These are phyloP conservation scores for Diarsia rubi DNA, from an alignment of 2,888 invertebrate genomes.

Conservation along the genomic window DNA sequence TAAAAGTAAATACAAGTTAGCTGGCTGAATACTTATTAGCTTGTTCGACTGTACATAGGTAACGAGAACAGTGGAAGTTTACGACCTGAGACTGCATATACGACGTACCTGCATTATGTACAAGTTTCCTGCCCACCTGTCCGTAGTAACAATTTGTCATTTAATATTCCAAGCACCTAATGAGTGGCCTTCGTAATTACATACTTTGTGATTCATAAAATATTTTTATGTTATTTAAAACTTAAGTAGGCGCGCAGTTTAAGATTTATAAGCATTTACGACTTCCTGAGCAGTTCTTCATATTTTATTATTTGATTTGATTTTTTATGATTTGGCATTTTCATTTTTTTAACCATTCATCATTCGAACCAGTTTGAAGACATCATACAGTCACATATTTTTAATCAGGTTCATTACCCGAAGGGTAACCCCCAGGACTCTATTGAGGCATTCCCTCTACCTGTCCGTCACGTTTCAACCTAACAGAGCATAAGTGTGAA, in stretches of 20 bases:
- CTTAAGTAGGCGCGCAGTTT: background rate
- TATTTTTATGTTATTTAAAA: constrained; percentile 32
- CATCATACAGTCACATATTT: background rate
- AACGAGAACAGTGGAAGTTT: constrained; percentile 10
- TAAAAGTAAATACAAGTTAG: too few relatives aligned
- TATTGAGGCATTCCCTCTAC: too few relatives aligned
- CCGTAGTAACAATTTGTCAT: constrained; percentile 9
- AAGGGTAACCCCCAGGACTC: too few relatives aligned
- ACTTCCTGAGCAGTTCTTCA: constrained; percentile 35
- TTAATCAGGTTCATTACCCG: too few relatives aligned
- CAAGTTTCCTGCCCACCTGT: constrained; percentile 42
- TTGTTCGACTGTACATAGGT: too few relatives aligned
- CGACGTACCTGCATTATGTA: constrained; percentile 5
- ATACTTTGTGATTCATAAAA: constrained; percentile 46
- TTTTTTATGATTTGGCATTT: background rate
- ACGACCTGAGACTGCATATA: constrained; percentile 2
- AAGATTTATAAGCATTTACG: constrained; percentile 38
- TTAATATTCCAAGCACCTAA: constrained; percentile 36
- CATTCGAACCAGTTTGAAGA: background rate
- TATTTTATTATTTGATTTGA: constrained; percentile 27
- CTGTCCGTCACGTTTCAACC: too few relatives aligned
- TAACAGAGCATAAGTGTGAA: too few relatives aligned
- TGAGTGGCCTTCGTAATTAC: constrained; percentile 48
- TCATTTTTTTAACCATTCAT: background rate
- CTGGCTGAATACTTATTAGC: too few relatives aligned